Base-by-base conservation (phyloP, 2,113 vertebrate species). In the Phaethon lepturus region DNA sequence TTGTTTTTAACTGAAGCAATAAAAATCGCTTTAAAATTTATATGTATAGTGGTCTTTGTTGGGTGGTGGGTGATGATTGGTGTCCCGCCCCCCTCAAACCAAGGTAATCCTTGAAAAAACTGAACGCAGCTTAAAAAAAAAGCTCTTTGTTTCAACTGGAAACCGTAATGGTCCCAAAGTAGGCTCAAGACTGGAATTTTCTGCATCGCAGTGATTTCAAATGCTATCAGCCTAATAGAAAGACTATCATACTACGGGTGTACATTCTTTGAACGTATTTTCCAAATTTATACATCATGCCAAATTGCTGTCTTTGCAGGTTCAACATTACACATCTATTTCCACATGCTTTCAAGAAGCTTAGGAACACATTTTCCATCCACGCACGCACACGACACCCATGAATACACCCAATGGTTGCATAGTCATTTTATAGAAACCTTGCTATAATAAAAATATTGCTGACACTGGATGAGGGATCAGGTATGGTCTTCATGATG, bases 401-500 rank as follows among this genome's bases (percentile, higher is more conserved):
- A 26, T 2, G 3, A 24, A 44, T 6, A 38, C 24, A 72, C 35
- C 4, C 49, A 49, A 1, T 0, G 22, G 20, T 0, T 56, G 25
- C 49, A 7, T 1, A 4, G 13, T 55, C 28, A 18, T 33, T 12
- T 8, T 12, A 19, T 0, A 38, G 35, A 49, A 95, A 19, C 28
- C 22, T 72, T 20, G 6, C 29, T 22, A 10, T 17, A 60, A 71
- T 4, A 19, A n/a, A 66, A 73, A 17, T 7, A 47, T 3, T 28
- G 35, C 33, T 26, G 49, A 12, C 11, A 11, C n/a, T 31, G 13
- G 13, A 5, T 9, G 24, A 59, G 9, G 23, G 9, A 20, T 12
- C 7, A 3, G 0, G 0, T 0, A 1, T 16, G n/a, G 7, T 25
- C n/a, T 42, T n/a, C 28, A 16, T 8, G 15, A 42, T 12, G 13